Percentiles rank a stretch among this genome's conserved stretches.
phyloP scores from a whole-genome alignment of 2,888 invertebrate genomes.

The Timema podura region DNA sequence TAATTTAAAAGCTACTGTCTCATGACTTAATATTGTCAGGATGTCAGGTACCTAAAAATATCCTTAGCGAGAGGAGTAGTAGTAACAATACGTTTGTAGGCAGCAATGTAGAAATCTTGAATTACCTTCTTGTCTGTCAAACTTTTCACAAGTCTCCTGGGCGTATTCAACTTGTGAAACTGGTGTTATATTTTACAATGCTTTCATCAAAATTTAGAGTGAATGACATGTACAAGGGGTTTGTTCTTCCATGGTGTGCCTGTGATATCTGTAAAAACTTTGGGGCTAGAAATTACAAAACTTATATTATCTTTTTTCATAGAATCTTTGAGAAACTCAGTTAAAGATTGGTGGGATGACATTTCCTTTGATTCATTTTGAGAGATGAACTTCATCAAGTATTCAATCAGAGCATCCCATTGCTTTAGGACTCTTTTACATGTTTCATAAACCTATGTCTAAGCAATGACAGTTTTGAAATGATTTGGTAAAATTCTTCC shows the following conservation, averaged over 20 bases:
- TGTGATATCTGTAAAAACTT: slow-evolving; percentile 4
- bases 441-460: not conserved
- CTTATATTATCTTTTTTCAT: not conserved
- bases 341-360: not conserved
- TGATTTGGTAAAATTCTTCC: not conserved
- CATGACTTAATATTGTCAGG: too few species aligned
- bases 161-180: too few species aligned
- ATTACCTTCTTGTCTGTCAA: too few species aligned
- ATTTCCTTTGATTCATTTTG: not conserved
- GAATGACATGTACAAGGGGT: not conserved
- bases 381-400: not conserved
- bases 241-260: not conserved
- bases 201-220: slow-evolving; percentile 3
- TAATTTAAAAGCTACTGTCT: too few species aligned
- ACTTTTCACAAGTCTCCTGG: too few species aligned
- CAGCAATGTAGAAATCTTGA: too few species aligned
- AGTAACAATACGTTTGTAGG: too few species aligned
- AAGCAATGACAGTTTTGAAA: not conserved
- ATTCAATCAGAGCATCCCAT: not conserved
- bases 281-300: not conserved
- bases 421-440: not conserved
- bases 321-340: not conserved
- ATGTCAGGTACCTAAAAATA: too few species aligned
- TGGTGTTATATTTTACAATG: too few species aligned
- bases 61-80: too few species aligned